Evolutionary conservation across 2,113 vertebrate species (phyloP).

Genomic region (Montifringilla adamsi): DNA sequence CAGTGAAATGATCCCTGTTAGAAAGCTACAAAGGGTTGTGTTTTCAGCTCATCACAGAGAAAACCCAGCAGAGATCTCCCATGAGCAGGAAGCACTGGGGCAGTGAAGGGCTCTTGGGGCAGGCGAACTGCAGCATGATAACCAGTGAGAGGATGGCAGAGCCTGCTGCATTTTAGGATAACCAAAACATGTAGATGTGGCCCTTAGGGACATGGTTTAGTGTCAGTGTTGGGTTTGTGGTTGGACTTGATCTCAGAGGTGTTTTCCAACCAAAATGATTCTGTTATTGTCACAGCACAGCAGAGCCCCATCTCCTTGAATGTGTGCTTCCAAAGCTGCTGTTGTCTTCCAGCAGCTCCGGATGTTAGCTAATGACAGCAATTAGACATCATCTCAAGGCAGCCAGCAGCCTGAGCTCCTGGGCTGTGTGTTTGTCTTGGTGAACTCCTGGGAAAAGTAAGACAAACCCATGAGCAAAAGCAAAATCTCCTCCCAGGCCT

Average conservation of each 20-base stretch:
- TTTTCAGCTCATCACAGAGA: background rate
- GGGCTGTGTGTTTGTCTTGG: background rate
- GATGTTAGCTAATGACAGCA: background rate
- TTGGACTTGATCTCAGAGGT: background rate
- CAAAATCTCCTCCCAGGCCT: background rate
- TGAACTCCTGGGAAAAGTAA: background rate
- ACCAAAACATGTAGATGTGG: background rate
- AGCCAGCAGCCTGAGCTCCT: background rate
- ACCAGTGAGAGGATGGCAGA: background rate
- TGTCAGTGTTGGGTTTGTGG: background rate
- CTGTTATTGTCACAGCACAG: background rate
- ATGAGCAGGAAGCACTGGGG: background rate
- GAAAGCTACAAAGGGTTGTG: background rate
- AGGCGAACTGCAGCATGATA: background rate
- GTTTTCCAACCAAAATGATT: background rate
- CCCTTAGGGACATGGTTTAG: background rate
- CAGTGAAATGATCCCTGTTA: background rate
- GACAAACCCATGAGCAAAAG: background rate
- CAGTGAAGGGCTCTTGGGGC: background rate
- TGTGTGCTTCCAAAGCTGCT: background rate
- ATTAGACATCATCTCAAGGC: background rate
- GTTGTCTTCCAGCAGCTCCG: background rate
- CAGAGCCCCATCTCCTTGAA: background rate
- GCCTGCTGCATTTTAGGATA: background rate
- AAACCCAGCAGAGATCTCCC: background rate